Evolutionary conservation across 2,888 invertebrate genomes (phyloP).

Genomic region (Metellina segmentata): DNA sequence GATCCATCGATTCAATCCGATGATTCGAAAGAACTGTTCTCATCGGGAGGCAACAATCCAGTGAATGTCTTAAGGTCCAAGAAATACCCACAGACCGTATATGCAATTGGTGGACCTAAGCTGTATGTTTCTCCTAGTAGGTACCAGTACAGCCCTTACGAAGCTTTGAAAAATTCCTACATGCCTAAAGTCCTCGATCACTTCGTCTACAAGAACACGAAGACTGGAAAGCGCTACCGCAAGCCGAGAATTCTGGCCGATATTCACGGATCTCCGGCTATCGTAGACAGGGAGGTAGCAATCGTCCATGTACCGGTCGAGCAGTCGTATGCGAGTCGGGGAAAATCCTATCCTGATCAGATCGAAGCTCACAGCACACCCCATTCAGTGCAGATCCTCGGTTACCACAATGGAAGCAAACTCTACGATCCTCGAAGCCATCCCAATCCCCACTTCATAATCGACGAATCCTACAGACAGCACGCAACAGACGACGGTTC

Average conservation of each 20-base stretch:
- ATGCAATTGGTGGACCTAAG: constrained; percentile 18
- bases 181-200: constrained; percentile 25
- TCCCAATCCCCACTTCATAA: neutral
- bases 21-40: neutral
- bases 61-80: neutral
- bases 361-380: constrained; percentile 42
- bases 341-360: neutral
- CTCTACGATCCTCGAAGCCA: neutral
- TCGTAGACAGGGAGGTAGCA: constrained; percentile 63
- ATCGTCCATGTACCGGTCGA: constrained; percentile 60
- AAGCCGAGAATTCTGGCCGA: constrained; percentile 43
- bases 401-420: neutral
- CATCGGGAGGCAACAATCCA: neutral
- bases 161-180: constrained; percentile 16
- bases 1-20: neutral
- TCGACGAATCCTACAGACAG: neutral
- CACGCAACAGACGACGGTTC: neutral
- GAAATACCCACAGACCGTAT: neutral
- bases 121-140: neutral
- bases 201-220: constrained; percentile 35
- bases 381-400: neutral
- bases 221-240: constrained; percentile 38
- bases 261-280: constrained; percentile 47
- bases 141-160: constrained; percentile 8
- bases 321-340: neutral